phyloP scores from a whole-genome alignment of 2,888 invertebrate species.

The Dryomyza anilis region DNA sequence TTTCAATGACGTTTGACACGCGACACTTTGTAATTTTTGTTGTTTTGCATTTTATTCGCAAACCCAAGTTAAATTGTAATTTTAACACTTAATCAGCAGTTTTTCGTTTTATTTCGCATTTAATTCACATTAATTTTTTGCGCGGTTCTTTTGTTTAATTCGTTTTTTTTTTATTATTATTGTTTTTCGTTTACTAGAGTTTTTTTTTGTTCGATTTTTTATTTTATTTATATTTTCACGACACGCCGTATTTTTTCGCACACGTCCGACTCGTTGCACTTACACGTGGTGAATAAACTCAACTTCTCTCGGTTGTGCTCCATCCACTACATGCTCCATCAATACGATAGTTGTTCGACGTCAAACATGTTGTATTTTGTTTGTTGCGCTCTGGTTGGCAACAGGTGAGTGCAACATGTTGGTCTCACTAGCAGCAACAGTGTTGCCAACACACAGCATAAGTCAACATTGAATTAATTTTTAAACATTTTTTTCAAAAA shows the following conservation, averaged over 20 bases:
- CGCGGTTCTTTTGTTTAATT: neutral
- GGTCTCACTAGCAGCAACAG: neutral
- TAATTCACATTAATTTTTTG: too few relatives aligned
- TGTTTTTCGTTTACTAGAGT: neutral
- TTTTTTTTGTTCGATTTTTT: neutral
- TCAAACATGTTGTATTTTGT: slow-evolving; percentile 23
- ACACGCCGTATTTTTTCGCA: neutral
- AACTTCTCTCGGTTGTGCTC: neutral
- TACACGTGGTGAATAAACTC: slow-evolving; percentile 22
- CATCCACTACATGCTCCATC: neutral
- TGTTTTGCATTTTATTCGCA: too few relatives aligned
- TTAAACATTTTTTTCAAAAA: too few relatives aligned
- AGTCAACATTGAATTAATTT: too few relatives aligned
- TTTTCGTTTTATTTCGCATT: too few relatives aligned
- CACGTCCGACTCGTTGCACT: slow-evolving; percentile 23
- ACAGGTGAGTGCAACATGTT: slow-evolving; percentile 6
- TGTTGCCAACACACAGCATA: too few relatives aligned
- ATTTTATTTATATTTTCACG: neutral
- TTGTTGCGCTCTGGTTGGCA: neutral
- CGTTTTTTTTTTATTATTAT: neutral
- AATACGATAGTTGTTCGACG: neutral
- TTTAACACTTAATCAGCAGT: too few relatives aligned
- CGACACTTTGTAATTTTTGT: too few relatives aligned
- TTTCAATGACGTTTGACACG: too few relatives aligned
- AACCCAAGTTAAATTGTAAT: too few relatives aligned